Percentiles rank a stretch among this genome's conserved stretches.
phyloP scores from a whole-genome alignment of 2,888 invertebrate species.

The Gymnoscelis rufifasciata region DNA sequence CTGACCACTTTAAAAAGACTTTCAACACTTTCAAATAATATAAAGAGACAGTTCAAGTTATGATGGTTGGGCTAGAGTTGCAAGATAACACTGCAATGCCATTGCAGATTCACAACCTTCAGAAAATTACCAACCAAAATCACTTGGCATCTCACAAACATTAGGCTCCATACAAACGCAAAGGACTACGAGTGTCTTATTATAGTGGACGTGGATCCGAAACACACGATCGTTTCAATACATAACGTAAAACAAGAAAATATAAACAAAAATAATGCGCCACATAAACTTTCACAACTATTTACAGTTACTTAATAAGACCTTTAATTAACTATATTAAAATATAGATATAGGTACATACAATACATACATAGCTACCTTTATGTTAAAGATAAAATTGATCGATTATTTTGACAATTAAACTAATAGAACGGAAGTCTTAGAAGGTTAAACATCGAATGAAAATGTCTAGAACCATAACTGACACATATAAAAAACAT shows the following conservation, averaged over 20 bases:
- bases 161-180: slow-evolving; percentile 27
- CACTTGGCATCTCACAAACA: slow-evolving; percentile 22
- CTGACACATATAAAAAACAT: slow-evolving; percentile 40
- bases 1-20: slow-evolving; percentile 44
- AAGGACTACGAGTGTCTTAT: slow-evolving; percentile 28
- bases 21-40: slow-evolving; percentile 22
- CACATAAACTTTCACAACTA: slow-evolving; percentile 76
- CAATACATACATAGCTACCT: slow-evolving; percentile 71
- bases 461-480: slow-evolving; percentile 39
- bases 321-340: slow-evolving; percentile 69
- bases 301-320: slow-evolving; percentile 73
- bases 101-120: slow-evolving; percentile 32
- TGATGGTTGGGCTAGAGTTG: slow-evolving; percentile 24
- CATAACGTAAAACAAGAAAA: slow-evolving; percentile 67
- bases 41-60: slow-evolving; percentile 24
- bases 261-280: slow-evolving; percentile 63
- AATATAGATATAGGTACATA: slow-evolving; percentile 76
- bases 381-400: slow-evolving; percentile 64
- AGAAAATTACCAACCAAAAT: slow-evolving; percentile 24
- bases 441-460: slow-evolving; percentile 41
- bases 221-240: slow-evolving; percentile 58
- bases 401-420: slow-evolving; percentile 50
- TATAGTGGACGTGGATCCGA: slow-evolving; percentile 45
- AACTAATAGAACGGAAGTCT: slow-evolving; percentile 64
- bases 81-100: slow-evolving; percentile 25